Evolutionary conservation across 2,113 vertebrate species (phyloP).

Genomic region (Vanacampus margaritifer): DNA sequence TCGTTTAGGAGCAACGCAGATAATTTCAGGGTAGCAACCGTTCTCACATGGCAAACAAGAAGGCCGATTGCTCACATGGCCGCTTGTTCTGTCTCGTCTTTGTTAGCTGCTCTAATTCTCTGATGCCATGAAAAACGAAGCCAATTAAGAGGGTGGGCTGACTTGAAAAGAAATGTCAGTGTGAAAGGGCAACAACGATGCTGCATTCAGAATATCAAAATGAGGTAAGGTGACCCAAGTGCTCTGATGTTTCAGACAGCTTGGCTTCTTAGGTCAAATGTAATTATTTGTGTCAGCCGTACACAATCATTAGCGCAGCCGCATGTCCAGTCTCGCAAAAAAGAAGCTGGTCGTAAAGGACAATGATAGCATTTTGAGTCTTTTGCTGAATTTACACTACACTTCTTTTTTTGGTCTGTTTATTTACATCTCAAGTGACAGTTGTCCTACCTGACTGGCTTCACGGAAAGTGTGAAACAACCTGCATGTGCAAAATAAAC

Average conservation of each 20-base stretch:
- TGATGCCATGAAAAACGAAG: conserved; percentile 52
- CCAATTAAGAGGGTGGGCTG: conserved; percentile 51
- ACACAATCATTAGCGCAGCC: too few species aligned
- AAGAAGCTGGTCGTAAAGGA: neutral
- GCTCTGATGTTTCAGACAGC: conserved; percentile 54
- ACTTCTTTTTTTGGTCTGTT: neutral
- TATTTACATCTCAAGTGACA: neutral
- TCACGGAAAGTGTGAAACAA: neutral
- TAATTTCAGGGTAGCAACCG: conserved; percentile 54
- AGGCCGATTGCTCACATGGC: conserved; percentile 38
- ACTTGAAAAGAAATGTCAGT: conserved; percentile 47
- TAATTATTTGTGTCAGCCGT: conserved; percentile 55
- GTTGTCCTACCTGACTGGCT: neutral
- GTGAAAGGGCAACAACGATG: conserved; percentile 55
- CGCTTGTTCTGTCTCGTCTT: conserved; percentile 34
- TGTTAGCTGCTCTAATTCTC: conserved; percentile 40
- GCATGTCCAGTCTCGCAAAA: too few species aligned
- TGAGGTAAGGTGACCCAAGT: conserved; percentile 71
- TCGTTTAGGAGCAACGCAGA: conserved; percentile 36
- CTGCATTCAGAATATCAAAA: conserved; percentile 67
- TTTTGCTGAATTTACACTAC: neutral
- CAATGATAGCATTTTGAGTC: neutral
- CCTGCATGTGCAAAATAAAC: neutral
- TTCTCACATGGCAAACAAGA: conserved; percentile 54
- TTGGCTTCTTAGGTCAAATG: conserved; percentile 35